Evolutionary conservation across 2,113 vertebrate species (phyloP).

Genomic region (Actenoides lindsayi): DNA sequence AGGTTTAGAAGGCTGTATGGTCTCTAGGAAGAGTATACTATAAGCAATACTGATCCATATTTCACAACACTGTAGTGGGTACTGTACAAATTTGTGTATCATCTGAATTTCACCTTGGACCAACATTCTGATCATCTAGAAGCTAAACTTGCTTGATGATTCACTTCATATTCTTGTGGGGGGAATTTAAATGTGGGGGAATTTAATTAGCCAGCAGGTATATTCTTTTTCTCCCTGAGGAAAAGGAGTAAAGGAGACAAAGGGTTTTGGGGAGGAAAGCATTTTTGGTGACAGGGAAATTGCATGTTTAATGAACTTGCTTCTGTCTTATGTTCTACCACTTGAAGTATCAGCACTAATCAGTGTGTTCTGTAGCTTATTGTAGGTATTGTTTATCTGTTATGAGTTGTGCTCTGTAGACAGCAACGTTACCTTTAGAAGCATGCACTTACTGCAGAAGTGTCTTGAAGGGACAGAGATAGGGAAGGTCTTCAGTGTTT

Average conservation of each 20-base stretch:
- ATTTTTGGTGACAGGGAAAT: neutral
- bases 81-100: neutral
- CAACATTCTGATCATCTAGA: neutral
- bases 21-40: neutral
- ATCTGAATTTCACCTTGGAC: neutral
- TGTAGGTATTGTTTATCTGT: neutral
- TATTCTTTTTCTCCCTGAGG: neutral
- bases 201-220: neutral
- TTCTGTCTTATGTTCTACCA: neutral
- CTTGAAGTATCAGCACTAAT: neutral
- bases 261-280: neutral
- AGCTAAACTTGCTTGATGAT: neutral
- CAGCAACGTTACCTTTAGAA: neutral
- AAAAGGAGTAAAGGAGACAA: neutral
- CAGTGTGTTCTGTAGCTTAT: neutral
- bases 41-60: neutral
- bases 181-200: too few species aligned
- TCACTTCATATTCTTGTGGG: neutral
- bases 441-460: neutral
- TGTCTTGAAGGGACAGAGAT: neutral
- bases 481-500: neutral
- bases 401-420: neutral
- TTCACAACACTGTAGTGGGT: neutral
- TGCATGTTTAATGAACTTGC: neutral
- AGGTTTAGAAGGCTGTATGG: neutral